Evolutionary conservation across 2,797 vertebrate genomes (phyloP).

Genomic region (Phalanger gymnotis): DNA sequence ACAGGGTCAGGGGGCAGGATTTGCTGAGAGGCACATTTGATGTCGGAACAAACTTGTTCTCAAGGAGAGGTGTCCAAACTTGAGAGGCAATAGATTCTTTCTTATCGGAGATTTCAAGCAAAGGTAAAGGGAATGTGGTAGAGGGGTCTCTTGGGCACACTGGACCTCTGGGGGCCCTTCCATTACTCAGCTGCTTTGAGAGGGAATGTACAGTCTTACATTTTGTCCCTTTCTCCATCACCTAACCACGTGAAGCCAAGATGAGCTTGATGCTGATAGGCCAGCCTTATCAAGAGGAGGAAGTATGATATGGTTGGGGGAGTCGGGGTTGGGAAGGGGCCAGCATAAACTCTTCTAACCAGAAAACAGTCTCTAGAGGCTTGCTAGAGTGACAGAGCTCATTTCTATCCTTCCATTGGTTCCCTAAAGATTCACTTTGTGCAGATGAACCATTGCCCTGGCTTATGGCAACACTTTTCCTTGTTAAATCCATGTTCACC

Average conservation of each 20-base stretch:
- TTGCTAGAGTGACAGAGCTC: neutral
- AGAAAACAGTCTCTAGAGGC: conserved; percentile 34
- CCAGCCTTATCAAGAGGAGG: neutral
- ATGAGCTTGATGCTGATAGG: neutral
- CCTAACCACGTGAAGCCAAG: neutral
- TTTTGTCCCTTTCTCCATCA: conserved; percentile 3
- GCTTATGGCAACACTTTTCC: conserved; percentile 24
- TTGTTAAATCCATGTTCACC: conserved; percentile 18
- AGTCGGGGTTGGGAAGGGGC: neutral
- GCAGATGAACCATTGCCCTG: conserved; percentile 30
- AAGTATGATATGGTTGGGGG: neutral
- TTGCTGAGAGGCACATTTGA: neutral
- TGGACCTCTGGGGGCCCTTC: neutral
- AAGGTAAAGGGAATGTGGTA: conserved; percentile 34
- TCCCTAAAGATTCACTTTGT: conserved; percentile 44
- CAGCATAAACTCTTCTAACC: neutral
- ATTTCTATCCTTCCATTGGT: conserved; percentile 48
- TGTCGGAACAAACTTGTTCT: neutral
- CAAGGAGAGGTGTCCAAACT: neutral
- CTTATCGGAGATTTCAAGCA: neutral
- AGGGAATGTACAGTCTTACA: neutral
- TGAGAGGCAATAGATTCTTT: neutral
- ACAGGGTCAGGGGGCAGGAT: neutral
- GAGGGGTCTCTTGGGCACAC: neutral
- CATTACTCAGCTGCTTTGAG: neutral